phyloP scores from a whole-genome alignment of 2,113 vertebrate species.

The Neodon shergylaensis region DNA sequence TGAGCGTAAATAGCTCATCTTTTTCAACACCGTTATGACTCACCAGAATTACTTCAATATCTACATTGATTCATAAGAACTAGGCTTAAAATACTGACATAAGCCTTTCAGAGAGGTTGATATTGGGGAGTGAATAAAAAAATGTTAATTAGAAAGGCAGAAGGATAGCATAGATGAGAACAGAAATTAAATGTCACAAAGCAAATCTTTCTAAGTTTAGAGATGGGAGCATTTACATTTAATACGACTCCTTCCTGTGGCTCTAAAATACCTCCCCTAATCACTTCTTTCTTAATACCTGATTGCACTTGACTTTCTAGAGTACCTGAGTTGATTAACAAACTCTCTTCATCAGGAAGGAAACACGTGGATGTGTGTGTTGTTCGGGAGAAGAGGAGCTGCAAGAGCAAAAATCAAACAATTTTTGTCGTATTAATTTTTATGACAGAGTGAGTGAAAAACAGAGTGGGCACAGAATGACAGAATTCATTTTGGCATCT shows the following conservation, averaged over 20 bases:
- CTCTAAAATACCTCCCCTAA: constrained; percentile 80
- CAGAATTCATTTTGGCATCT: not conserved
- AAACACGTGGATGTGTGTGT: constrained; percentile 1
- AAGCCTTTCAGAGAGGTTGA: constrained; percentile 30
- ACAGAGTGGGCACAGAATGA: not conserved
- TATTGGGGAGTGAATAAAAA: constrained; percentile 31
- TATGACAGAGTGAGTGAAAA: not conserved
- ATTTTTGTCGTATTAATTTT: constrained; percentile 75
- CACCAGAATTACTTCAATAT: not conserved
- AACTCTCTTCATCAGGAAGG: constrained; percentile 79
- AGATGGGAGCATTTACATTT: constrained; percentile 76
- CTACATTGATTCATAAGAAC: not conserved
- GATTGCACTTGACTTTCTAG: constrained; percentile 87
- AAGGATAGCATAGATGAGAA: constrained; percentile 63
- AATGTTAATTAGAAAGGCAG: constrained; percentile 56
- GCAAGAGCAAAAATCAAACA: constrained; percentile 62
- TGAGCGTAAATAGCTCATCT: constrained; percentile 22
- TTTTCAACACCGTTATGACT: not conserved
- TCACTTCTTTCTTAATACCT: constrained; percentile 81
- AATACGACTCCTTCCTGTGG: constrained; percentile 67
- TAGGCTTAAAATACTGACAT: not conserved
- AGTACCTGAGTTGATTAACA: constrained; percentile 84
- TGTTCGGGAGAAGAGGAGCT: not conserved
- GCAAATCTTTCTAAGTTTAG: constrained; percentile 73
- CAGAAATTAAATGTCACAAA: constrained; percentile 75